Conservation (phyloP, 2,888 invertebrate species). For the Horisme vitalbata region DNA sequence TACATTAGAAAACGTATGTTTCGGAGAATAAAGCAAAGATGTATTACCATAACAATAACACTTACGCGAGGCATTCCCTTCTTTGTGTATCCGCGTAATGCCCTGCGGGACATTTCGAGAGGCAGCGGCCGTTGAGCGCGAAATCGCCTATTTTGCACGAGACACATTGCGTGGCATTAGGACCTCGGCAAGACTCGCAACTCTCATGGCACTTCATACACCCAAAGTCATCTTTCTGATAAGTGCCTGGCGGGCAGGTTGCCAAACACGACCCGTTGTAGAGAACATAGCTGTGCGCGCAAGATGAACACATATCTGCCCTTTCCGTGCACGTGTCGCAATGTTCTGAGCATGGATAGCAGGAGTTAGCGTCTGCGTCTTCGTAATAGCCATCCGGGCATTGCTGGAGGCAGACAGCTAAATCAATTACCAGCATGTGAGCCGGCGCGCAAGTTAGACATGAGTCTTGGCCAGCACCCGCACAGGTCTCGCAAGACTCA, state of each 20-base stretch:
- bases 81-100: slow-evolving; percentile 90
- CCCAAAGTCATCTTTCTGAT: slow-evolving; percentile 93
- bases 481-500: slow-evolving; percentile 94
- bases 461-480: slow-evolving; percentile 92
- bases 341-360: slow-evolving; percentile 93
- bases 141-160: slow-evolving; percentile 89
- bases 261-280: slow-evolving; percentile 93
- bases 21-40: slow-evolving; percentile 28
- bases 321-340: slow-evolving; percentile 93
- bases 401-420: slow-evolving; percentile 93
- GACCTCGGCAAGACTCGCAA: slow-evolving; percentile 92
- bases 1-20: slow-evolving; percentile 29
- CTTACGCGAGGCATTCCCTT: slow-evolving; percentile 87
- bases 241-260: slow-evolving; percentile 91
- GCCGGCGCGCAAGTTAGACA: slow-evolving; percentile 93
- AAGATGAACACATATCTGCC: slow-evolving; percentile 92
- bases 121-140: slow-evolving; percentile 88
- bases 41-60: slow-evolving; percentile 52
- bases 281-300: slow-evolving; percentile 93
- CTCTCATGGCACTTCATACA: slow-evolving; percentile 90
- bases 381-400: slow-evolving; percentile 95
- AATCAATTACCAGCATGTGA: slow-evolving; percentile 91
- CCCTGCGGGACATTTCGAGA: slow-evolving; percentile 87
- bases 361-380: slow-evolving; percentile 89
- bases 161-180: slow-evolving; percentile 89